Evolutionary conservation across 2,113 vertebrate genomes (phyloP), one percentile per base, ranked within the genome.

Genomic region (Dicaeum eximium): DNA sequence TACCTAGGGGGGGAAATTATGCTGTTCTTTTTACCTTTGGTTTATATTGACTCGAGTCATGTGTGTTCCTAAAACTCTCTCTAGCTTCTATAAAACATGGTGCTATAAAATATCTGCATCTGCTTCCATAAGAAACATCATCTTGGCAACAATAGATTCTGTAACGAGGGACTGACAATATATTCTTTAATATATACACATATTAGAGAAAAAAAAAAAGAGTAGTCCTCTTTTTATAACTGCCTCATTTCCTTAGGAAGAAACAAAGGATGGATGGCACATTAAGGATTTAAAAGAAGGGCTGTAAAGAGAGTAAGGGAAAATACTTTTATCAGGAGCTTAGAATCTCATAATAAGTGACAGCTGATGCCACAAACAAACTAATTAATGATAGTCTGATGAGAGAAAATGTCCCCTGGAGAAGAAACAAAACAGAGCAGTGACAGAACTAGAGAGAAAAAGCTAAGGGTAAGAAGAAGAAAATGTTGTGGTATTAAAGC

Each of bases 301-400:
- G 3, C 14, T 93, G 10, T 61, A 56, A 90, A 82, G 31, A 45
- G 5, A 47, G 12, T 30, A 65, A 47, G 27, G 37, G 30, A 69
- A 92, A 95, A 57, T 33, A 15, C 30, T 92, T 95, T 91, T 75
- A 81, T 72, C 21, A 31, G 37, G 22, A 90, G n/a, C 50, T 87
- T 83, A 75, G 54, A 70, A 44, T 47, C 70, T 91, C 71, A 79
- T 85, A 61, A 81, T 72, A 62, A 93, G 47, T 90, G 93, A 87
- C 91, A 95, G 57, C 31, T 69, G 87, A 91, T 92, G 85, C 53
- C 54, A 90, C 74, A 94, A 91, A 88, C 69, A 91, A 84, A 80
- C 65, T 89, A 95, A 97, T 94, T 96, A 96, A 88, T 78, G 73
- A 71, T 69, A 45, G 14, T 81, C 61, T 88, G 61, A 91, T 91